Percentiles rank a stretch among this genome's conserved stretches.
phyloP scores from a whole-genome alignment of 2,888 invertebrate species.

The Drosophila cognata region DNA sequence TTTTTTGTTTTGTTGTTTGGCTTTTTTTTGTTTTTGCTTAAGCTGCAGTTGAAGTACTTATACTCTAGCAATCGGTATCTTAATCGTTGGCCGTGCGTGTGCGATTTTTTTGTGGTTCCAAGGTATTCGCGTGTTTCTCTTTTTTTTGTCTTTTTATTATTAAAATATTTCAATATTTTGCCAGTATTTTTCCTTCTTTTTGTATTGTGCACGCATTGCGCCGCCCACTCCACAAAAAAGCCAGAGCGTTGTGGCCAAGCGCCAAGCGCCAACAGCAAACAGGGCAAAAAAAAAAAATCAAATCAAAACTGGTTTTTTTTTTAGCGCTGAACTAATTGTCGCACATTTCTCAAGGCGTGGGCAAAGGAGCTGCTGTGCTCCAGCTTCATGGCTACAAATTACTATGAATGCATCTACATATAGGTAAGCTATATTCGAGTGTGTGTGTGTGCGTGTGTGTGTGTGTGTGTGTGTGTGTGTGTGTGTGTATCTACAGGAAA shows the following conservation, averaged over 20 bases:
- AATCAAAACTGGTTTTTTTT: conserved; percentile 61
- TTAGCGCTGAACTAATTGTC: conserved; percentile 74
- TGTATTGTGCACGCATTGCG: conserved; percentile 69
- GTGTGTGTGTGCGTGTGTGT: too few relatives aligned
- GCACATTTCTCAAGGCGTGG: conserved; percentile 78
- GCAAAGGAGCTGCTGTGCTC: conserved; percentile 55
- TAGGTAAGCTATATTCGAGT: not conserved
- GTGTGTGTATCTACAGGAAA: conserved; percentile 37
- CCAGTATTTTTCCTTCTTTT: conserved; percentile 20
- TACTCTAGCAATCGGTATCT: conserved; percentile 60
- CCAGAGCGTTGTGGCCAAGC: conserved; percentile 16
- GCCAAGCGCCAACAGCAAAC: conserved; percentile 9
- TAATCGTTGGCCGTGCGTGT: conserved; percentile 76
- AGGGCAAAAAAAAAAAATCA: conserved; percentile 16
- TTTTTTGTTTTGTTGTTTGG: conserved; percentile 14
- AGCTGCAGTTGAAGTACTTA: conserved; percentile 61
- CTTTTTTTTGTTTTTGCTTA: conserved; percentile 20
- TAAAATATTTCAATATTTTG: conserved; percentile 68
- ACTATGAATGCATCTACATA: conserved; percentile 15
- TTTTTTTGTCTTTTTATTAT: conserved; percentile 50
- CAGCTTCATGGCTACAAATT: conserved; percentile 37
- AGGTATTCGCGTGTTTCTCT: conserved; percentile 73
- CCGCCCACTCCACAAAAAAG: conserved; percentile 68
- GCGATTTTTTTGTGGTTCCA: conserved; percentile 72
- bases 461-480: conserved; percentile 1